Base-by-base conservation (phyloP, 2,113 vertebrate genomes). In the Mastomys natalensis region DNA sequence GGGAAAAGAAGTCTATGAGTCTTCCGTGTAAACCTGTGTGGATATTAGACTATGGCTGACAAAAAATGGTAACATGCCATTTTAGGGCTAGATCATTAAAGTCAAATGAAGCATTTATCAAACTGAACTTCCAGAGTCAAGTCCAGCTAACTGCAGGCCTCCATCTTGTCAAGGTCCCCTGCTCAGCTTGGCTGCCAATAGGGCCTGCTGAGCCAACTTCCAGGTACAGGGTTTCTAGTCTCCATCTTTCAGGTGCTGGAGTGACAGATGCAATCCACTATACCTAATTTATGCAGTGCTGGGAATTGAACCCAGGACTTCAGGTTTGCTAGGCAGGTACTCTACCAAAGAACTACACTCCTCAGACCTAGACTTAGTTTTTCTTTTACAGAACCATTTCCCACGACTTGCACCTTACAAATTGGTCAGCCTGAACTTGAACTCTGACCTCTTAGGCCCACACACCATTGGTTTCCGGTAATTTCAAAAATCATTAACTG, bases 81-180 rank as follows among this genome's bases (percentile, higher is more conserved):
- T 82, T 77, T 2, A 1, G 24, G 80, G 10, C n/a, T 90, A 16
- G 21, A 11, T 70, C 48, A 34, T 48, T 64, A 29, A 74, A 37
- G 53, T 58, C 26, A 43, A 68, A 8, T 1, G 19, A 31, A 6
- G 4, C 2, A 9, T 24, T n/a, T 8, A 21, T 22, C 66, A 55
- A 1, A 16, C 43, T 22, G 48, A 64, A n/a, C 26, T 45, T 12
- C 80, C 5, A 15, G 26, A 5, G 72, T 26, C 40, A 94, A 6
- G 15, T 15, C 13, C 22, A 8, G 12, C 4, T 31, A 24, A 21
- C 0, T 2, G 0, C 0, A n/a, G 45, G 81, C 31, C 1, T 1
- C 76, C 64, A 2, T 43, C 8, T 74, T 87, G 86, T 48, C 26
- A 12, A 58, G 11, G 1, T 2, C 15, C 11, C 0, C 80, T 11